Conservation (phyloP, 2,888 invertebrate genomes). For the Thecocarcelia acutangulata region DNA sequence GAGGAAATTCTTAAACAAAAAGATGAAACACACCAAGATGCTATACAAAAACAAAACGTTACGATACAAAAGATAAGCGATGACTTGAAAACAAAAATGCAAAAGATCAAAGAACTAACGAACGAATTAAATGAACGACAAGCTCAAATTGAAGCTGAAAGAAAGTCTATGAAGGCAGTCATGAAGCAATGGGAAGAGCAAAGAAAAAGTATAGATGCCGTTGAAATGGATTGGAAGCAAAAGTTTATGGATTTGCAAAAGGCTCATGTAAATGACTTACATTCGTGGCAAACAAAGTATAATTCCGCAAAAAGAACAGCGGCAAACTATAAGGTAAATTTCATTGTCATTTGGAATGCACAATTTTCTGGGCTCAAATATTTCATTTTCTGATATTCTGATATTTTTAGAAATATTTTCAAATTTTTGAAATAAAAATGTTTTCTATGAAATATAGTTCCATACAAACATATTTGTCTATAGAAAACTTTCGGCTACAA, state of each 20-base stretch:
- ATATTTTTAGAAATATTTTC: neutral
- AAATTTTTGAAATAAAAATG: neutral
- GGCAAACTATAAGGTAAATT: conserved; percentile 83
- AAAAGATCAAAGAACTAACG: conserved; percentile 78
- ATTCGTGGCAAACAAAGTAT: conserved; percentile 84
- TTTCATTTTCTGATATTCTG: neutral
- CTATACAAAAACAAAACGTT: conserved; percentile 74
- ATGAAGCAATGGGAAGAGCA: conserved; percentile 82
- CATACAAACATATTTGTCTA: too few relatives aligned
- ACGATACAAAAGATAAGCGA: conserved; percentile 76
- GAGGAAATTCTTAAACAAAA: conserved; percentile 75
- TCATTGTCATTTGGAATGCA: too few relatives aligned
- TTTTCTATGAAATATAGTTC: neutral
- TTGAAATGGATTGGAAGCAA: conserved; percentile 81
- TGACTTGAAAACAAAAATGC: conserved; percentile 81
- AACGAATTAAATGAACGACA: conserved; percentile 78
- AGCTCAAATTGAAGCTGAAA: conserved; percentile 81
- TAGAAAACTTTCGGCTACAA: too few relatives aligned
- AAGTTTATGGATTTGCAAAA: conserved; percentile 82
- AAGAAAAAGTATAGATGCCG: conserved; percentile 82
- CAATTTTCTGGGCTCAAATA: too few relatives aligned
- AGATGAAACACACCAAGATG: conserved; percentile 72
- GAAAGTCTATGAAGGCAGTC: conserved; percentile 81
- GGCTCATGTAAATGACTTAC: conserved; percentile 82
- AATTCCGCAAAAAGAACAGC: conserved; percentile 85